Evolutionary conservation across 2,888 invertebrate genomes (phyloP).

Genomic region (Fragum fragum): DNA sequence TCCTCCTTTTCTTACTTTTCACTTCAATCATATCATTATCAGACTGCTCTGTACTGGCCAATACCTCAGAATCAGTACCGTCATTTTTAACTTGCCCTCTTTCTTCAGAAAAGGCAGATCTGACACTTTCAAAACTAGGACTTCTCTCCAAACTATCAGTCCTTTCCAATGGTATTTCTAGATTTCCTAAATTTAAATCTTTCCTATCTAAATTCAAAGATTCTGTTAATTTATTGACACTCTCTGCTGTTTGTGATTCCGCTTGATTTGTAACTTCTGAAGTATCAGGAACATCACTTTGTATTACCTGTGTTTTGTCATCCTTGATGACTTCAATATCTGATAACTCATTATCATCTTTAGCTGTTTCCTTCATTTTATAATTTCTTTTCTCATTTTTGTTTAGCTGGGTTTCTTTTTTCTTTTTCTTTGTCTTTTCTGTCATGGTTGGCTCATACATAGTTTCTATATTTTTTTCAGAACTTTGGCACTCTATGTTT

Average conservation of each 20-base stretch:
- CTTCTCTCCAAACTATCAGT: slow-evolving; percentile 13
- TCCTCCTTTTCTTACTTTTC: slow-evolving; percentile 51
- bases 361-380: not conserved
- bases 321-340: not conserved
- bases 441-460: not conserved
- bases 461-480: not conserved
- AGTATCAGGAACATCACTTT: not conserved
- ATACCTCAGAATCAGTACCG: slow-evolving; percentile 20
- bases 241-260: not conserved
- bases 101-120: slow-evolving; percentile 17
- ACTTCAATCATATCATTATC: slow-evolving; percentile 48
- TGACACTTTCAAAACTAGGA: slow-evolving; percentile 25
- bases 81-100: not conserved
- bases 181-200: not conserved
- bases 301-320: not conserved
- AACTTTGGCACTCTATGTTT: not conserved
- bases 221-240: not conserved
- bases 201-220: not conserved
- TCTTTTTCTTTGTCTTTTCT: not conserved
- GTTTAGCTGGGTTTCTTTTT: not conserved
- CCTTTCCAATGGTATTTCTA: not conserved
- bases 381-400: not conserved
- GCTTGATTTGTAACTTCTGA: not conserved
- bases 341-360: not conserved
- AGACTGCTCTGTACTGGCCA: slow-evolving; percentile 19